A percentile compares a stretch with the other conserved stretches of the same genome.
phyloP scores from a whole-genome alignment of 2,113 vertebrate genomes.

The Climacteris rufus region DNA sequence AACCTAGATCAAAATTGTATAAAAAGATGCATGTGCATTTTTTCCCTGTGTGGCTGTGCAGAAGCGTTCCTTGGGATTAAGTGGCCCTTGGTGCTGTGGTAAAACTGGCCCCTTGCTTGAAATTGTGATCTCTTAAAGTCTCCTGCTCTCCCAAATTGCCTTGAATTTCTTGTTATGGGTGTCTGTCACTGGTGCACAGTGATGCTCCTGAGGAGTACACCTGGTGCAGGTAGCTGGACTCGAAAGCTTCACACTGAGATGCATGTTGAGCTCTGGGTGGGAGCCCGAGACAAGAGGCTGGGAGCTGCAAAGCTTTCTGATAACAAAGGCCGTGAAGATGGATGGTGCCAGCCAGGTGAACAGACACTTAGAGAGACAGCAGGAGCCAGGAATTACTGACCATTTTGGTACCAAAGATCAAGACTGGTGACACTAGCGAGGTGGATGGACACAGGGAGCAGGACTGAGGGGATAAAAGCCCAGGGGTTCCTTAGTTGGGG shows the following conservation, averaged over 20 bases:
- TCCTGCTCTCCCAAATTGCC: background rate
- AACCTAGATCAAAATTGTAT: background rate
- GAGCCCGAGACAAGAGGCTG: accelerated
- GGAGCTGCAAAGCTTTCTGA: background rate
- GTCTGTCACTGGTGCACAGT: background rate
- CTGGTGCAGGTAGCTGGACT: background rate
- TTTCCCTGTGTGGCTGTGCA: background rate
- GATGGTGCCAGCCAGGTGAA: background rate
- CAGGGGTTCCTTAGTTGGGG: accelerated
- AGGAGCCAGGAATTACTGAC: accelerated
- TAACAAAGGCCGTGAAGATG: background rate
- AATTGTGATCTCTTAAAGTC: accelerated
- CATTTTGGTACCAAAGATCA: background rate
- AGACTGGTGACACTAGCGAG: accelerated
- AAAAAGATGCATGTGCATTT: background rate
- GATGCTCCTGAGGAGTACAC: background rate
- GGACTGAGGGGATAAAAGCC: background rate
- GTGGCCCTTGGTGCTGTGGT: background rate
- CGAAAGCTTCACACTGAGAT: background rate
- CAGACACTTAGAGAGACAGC: too few relatives aligned
- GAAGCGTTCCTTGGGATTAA: background rate
- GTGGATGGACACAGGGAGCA: background rate
- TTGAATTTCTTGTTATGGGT: background rate
- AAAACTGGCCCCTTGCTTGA: background rate
- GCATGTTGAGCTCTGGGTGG: accelerated